Evolutionary conservation across 2,113 vertebrate species (phyloP).

Genomic region (Barbus barbus): DNA sequence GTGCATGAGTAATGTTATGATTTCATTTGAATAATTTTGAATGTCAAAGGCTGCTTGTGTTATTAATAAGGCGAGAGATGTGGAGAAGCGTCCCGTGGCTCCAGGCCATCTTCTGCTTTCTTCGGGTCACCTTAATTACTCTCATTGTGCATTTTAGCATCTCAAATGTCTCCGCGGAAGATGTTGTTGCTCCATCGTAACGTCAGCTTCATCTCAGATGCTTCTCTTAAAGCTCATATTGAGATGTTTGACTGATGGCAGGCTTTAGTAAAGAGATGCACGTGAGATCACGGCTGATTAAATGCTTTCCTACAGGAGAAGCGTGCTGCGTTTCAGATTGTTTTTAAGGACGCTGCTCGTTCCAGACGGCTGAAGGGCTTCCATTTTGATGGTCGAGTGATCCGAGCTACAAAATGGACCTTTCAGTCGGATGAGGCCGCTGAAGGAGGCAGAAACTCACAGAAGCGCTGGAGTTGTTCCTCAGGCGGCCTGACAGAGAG

Average conservation of each 20-base stretch:
- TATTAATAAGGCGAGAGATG: neutral
- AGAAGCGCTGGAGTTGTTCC: constrained; percentile 60
- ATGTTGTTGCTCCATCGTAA: no score
- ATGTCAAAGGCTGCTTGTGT: constrained; percentile 20
- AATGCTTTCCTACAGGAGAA: neutral
- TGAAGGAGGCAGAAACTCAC: no score
- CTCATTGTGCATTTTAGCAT: no score
- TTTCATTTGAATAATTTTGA: constrained; percentile 37
- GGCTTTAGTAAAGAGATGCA: neutral
- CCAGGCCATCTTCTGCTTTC: neutral
- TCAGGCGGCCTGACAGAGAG: constrained; percentile 63
- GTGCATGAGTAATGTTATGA: constrained; percentile 20
- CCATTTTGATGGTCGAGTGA: constrained; percentile 42
- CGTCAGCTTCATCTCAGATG: neutral
- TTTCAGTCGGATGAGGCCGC: constrained; percentile 11
- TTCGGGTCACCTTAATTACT: neutral
- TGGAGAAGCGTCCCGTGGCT: neutral
- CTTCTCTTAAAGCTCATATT: neutral
- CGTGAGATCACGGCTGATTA: no score
- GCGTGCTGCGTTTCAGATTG: neutral
- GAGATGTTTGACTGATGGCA: neutral
- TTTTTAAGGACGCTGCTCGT: neutral
- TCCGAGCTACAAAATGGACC: constrained; percentile 37
- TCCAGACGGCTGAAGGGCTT: constrained; percentile 14
- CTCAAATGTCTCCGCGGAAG: no score